Percentiles rank a stretch among this genome's conserved stretches.
Conservation (phyloP, 2,113 vertebrate genomes). For the Poecile atricapillus region DNA sequence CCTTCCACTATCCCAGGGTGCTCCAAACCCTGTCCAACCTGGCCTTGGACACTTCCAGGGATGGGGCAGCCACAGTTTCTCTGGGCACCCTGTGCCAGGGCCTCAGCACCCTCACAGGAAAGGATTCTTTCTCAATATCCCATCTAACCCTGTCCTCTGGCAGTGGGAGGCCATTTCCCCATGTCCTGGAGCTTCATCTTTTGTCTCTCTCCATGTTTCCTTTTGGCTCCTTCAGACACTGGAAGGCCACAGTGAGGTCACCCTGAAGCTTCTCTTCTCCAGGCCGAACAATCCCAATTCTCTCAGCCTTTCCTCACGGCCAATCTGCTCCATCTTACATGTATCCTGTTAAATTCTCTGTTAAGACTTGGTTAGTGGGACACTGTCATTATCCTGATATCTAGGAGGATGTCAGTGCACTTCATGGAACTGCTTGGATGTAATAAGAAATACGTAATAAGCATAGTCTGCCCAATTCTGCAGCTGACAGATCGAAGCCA, state of each 20-base stretch:
- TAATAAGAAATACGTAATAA: background rate
- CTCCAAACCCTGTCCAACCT: accelerated
- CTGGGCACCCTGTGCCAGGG: background rate
- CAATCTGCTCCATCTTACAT: accelerated
- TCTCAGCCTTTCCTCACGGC: background rate
- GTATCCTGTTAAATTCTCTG: background rate
- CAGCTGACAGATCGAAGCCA: background rate
- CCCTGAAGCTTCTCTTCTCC: background rate
- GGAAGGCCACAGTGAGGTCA: background rate
- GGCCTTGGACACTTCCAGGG: background rate
- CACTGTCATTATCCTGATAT: background rate
- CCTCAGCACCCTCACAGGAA: accelerated
- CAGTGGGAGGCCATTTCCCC: background rate
- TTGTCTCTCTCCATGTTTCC: background rate
- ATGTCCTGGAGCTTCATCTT: background rate
- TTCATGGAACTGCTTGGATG: background rate
- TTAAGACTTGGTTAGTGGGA: background rate
- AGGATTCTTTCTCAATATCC: background rate
- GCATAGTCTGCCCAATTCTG: background rate
- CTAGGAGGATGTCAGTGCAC: background rate
- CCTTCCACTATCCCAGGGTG: accelerated
- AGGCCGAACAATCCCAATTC: background rate
- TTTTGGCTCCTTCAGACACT: background rate
- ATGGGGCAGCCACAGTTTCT: background rate
- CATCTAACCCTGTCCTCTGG: accelerated